Evolutionary conservation across 30 jellyfish, hydroid and myxozoan species (phyloP).

Genomic region (Nemopilema nomurai): DNA sequence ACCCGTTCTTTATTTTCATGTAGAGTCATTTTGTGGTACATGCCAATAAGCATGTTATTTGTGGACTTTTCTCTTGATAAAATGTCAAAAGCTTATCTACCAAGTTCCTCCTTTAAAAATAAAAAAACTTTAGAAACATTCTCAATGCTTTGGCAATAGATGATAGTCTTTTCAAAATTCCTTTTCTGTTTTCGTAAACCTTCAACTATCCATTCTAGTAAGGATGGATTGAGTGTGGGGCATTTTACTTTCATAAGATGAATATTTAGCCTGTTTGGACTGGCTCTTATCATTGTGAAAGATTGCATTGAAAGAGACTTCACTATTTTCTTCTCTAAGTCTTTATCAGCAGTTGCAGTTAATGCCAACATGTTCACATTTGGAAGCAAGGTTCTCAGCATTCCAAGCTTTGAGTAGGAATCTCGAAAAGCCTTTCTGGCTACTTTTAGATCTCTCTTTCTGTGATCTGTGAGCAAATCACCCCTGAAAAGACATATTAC

Average conservation of each 20-base stretch:
- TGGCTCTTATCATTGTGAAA: slow-evolving; percentile 6
- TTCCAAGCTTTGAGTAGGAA: slow-evolving; percentile 27
- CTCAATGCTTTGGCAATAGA: slow-evolving; percentile 37
- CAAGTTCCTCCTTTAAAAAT: slow-evolving; percentile 17
- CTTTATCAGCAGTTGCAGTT: slow-evolving; percentile 25
- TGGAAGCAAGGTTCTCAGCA: neutral
- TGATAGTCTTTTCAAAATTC: slow-evolving; percentile 13
- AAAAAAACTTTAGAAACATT: slow-evolving; percentile 25
- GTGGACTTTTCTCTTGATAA: neutral
- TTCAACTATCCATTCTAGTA: slow-evolving; percentile 26
- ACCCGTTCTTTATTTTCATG: slow-evolving; percentile 20
- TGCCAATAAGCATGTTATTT: slow-evolving; percentile 15
- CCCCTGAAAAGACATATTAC: slow-evolving; percentile 6
- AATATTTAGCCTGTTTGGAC: slow-evolving; percentile 35
- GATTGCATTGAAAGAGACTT: slow-evolving; percentile 21
- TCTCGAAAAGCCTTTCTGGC: slow-evolving; percentile 29
- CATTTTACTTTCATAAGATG: neutral
- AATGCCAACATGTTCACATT: slow-evolving; percentile 17
- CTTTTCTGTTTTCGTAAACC: slow-evolving; percentile 6
- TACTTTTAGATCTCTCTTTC: slow-evolving; percentile 8
- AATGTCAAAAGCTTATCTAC: slow-evolving; percentile 4
- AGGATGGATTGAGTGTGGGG: slow-evolving; percentile 1
- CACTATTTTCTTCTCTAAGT: slow-evolving; percentile 17
- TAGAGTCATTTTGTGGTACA: slow-evolving; percentile 22
- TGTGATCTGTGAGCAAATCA: slow-evolving; percentile 1